phyloP scores from a whole-genome alignment of 2,113 vertebrate species.

The Pholis gunnellus region DNA sequence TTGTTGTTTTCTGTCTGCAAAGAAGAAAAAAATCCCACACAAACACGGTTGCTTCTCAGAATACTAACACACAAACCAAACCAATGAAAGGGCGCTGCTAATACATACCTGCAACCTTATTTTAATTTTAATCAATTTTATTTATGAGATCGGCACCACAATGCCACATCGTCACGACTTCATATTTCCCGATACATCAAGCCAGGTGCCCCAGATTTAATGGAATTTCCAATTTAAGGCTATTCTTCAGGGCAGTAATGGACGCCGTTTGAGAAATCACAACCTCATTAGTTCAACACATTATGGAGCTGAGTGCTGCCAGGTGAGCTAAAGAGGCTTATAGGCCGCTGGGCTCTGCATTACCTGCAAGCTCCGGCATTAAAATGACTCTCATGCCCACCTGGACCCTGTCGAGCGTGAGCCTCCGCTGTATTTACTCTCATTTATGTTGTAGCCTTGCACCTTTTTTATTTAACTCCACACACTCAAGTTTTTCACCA shows the following conservation, averaged over 20 bases:
- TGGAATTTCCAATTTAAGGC: constrained; percentile 52
- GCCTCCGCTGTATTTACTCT: not conserved
- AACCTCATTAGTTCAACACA: constrained; percentile 39
- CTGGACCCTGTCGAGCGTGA: not conserved
- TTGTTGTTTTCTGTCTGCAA: not conserved
- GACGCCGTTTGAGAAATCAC: constrained; percentile 48
- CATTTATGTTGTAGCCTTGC: not conserved
- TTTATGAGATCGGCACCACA: constrained; percentile 23
- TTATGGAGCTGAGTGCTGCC: constrained; percentile 41
- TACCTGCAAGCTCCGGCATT: not conserved
- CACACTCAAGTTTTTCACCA: not conserved
- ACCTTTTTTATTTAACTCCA: constrained; percentile 1
- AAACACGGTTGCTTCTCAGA: not conserved
- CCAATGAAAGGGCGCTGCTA: not conserved
- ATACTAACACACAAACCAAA: not conserved
- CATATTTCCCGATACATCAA: constrained; percentile 27
- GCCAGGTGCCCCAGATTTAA: constrained; percentile 42
- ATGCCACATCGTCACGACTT: not conserved
- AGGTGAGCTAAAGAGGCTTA: constrained; percentile 19
- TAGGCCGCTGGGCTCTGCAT: constrained; percentile 9
- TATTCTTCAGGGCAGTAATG: constrained; percentile 53
- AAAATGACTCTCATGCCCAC: not conserved
- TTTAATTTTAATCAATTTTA: constrained; percentile 23
- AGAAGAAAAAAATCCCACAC: not conserved
- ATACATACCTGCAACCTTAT: constrained; percentile 7